phyloP scores from a whole-genome alignment of 35 echinoderm and acorn worm genomes.

The Anneissia japonica region DNA sequence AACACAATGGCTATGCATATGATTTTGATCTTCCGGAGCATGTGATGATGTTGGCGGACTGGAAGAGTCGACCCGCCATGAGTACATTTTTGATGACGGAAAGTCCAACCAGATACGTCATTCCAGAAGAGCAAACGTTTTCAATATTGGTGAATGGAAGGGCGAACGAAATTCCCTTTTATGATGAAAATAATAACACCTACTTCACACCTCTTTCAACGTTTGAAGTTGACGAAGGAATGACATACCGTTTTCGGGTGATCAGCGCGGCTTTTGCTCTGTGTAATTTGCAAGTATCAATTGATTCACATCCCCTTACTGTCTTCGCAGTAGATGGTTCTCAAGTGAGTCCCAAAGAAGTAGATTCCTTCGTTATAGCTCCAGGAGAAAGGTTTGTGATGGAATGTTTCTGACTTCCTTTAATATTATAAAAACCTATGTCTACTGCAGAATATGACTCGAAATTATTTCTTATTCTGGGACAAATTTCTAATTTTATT shows the following conservation, averaged over 20 bases:
- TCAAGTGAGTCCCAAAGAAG: background rate
- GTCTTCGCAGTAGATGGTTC: background rate
- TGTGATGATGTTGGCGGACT: background rate
- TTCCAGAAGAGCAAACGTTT: background rate
- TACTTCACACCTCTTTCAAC: background rate
- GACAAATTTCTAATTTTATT: too few relatives aligned
- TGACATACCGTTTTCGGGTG: conserved; percentile 2
- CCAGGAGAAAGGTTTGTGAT: background rate
- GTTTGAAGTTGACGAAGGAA: background rate
- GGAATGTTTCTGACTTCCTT: too few relatives aligned
- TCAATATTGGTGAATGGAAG: background rate
- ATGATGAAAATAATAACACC: background rate
- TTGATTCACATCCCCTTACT: background rate
- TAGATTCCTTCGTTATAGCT: background rate
- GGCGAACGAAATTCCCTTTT: background rate
- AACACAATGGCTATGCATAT: background rate
- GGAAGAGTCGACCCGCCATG: background rate
- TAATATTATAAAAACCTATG: too few relatives aligned
- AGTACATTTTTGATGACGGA: background rate
- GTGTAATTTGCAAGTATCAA: background rate
- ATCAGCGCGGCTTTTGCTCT: background rate
- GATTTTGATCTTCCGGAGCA: conserved; percentile 1
- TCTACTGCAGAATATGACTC: too few relatives aligned
- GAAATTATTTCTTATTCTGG: too few relatives aligned
- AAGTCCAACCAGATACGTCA: background rate